A percentile compares a stretch with the other conserved stretches of the same genome.
phyloP scores from a whole-genome alignment of 2,888 invertebrate species.

The Polydrusus cervinus region DNA sequence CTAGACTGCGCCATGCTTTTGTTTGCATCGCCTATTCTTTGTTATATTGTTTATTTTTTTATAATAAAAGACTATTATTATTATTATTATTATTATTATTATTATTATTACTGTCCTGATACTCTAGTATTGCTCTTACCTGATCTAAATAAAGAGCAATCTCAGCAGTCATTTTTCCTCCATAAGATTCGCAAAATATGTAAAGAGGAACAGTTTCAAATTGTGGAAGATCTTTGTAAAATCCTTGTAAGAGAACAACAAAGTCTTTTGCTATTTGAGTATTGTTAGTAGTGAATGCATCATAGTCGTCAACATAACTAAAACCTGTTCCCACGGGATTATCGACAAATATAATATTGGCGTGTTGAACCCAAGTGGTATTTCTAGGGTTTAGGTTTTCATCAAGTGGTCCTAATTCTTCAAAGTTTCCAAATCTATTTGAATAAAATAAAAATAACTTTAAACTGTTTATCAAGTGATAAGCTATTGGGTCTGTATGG shows the following conservation, averaged over 20 bases:
- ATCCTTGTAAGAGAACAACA: constrained; percentile 80
- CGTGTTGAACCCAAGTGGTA: constrained; percentile 74
- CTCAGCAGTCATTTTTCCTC: constrained; percentile 93
- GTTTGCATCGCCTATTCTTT: too few species aligned
- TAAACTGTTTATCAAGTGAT: too few species aligned
- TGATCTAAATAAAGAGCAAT: constrained; percentile 79
- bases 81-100: too few species aligned
- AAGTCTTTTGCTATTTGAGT: constrained; percentile 84
- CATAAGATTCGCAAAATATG: constrained; percentile 93
- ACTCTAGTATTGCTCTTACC: too few species aligned
- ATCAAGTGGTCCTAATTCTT: constrained; percentile 62
- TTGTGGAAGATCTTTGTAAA: constrained; percentile 79
- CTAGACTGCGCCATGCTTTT: too few species aligned
- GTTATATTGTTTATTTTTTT: too few species aligned
- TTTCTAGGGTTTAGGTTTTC: constrained; percentile 70
- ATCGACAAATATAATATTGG: constrained; percentile 89
- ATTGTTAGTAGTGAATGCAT: constrained; percentile 75
- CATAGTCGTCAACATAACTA: constrained; percentile 78
- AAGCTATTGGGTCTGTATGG: too few species aligned
- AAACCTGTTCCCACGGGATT: constrained; percentile 93
- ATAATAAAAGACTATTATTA: too few species aligned
- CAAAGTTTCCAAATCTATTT: constrained; percentile 84
- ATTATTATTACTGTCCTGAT: too few species aligned
- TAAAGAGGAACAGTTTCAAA: constrained; percentile 85
- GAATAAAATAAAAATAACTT: neutral